Conservation (phyloP, 2,797 vertebrate genomes). For the Peromyscus attwateri region DNA sequence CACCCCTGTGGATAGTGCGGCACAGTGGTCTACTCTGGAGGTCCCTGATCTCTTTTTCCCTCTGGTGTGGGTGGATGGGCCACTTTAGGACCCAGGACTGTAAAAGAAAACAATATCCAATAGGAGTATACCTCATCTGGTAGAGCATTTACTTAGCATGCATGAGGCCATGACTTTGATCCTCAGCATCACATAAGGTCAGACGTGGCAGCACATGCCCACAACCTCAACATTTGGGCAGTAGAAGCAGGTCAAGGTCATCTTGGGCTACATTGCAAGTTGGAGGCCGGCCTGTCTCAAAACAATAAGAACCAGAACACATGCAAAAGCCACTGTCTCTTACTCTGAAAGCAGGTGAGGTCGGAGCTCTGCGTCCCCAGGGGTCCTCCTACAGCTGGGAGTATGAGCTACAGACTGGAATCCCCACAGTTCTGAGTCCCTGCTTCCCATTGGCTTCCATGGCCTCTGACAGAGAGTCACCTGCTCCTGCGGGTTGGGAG, state of each 20-base stretch:
- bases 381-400: neutral
- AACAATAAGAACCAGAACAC: neutral
- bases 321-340: too few species aligned
- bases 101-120: neutral
- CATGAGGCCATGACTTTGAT: neutral
- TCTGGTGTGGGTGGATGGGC: neutral
- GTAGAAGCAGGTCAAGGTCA: neutral
- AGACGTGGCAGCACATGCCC: neutral
- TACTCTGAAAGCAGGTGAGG: neutral
- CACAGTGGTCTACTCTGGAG: neutral
- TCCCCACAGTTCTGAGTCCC: neutral
- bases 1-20: neutral
- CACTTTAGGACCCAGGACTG: neutral
- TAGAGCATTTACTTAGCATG: neutral
- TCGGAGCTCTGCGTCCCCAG: fast-evolving
- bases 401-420: neutral
- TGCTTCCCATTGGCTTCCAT: neutral
- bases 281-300: neutral
- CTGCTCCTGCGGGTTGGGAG: neutral
- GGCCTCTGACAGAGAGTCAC: neutral
- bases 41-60: neutral
- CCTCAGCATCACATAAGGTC: neutral
- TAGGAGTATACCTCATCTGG: neutral
- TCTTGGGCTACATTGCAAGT: neutral
- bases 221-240: neutral